phyloP scores from a whole-genome alignment of 2,797 vertebrate species.

The Menidia menidia region DNA sequence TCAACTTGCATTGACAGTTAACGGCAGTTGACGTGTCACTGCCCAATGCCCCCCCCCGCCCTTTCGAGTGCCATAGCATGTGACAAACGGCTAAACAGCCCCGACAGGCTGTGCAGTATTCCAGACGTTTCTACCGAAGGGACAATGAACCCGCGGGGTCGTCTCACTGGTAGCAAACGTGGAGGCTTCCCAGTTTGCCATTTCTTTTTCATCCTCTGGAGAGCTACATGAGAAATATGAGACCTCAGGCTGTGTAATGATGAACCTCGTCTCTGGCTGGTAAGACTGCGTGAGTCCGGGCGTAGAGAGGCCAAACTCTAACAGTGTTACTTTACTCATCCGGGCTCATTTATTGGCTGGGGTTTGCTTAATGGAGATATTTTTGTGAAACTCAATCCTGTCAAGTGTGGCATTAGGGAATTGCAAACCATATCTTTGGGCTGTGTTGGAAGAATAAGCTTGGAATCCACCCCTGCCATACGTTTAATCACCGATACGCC shows the following conservation, averaged over 20 bases:
- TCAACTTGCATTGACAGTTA: too few relatives aligned
- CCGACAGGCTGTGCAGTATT: slow-evolving; percentile 67
- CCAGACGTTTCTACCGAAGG: slow-evolving; percentile 63
- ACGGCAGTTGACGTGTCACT: not conserved
- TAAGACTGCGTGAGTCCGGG: not conserved
- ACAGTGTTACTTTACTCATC: not conserved
- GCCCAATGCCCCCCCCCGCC: not conserved
- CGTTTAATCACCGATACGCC: not conserved
- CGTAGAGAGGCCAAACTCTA: not conserved
- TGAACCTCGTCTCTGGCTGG: not conserved
- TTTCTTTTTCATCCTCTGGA: slow-evolving; percentile 2
- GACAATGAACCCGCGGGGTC: slow-evolving; percentile 30
- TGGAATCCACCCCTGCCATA: slow-evolving; percentile 1
- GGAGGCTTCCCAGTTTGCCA: slow-evolving; percentile 6
- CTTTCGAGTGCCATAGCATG: not conserved
- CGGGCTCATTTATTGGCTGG: not conserved
- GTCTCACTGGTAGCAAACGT: slow-evolving; percentile 13
- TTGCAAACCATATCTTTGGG: not conserved
- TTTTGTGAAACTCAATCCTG: not conserved
- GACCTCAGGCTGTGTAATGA: slow-evolving; percentile 5
- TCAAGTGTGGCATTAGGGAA: not conserved
- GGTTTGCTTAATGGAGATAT: not conserved
- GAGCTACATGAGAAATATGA: not conserved
- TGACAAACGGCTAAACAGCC: slow-evolving; percentile 46
- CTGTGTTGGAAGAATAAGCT: not conserved